Base-by-base conservation (phyloP, 2,888 invertebrate genomes). In the Phengaris arion region DNA sequence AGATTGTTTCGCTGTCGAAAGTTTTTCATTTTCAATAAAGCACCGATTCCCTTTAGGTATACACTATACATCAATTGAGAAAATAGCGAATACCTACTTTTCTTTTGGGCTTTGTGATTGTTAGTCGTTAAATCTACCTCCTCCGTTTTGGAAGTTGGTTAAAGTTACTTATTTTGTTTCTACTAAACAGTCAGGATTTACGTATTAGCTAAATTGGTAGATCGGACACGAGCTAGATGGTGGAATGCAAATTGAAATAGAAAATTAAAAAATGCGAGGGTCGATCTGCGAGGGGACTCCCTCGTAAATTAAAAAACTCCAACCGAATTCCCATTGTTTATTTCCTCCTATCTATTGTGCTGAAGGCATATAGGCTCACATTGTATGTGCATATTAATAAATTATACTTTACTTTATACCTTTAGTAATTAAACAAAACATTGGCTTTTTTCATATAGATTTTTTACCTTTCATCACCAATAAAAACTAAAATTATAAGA, bases 251-350 rank as follows among this genome's bases (percentile, higher is more conserved):
- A 93, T 91, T 90, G 87, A 92, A 93, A 92, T 92, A 91, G 92
- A 93, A 93, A 93, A 92, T 92, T 90, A 89, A 91, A 92, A 84
- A 92, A 89, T 83, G 87, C 87, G 91, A 91, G 92, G 92, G 92
- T 90, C 88, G 88, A 82, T 80, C 84, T 86, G 82, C 86, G 79
- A 82, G 81, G 87, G 89, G 90, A 92, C 89, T 83, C 87, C 85
- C 80, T 88, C 93, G 92, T 92, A 93, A 93, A 93, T 93, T 92
- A 91, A 92, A 92, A 93, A 92, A 91, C 92, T 92, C 89, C 91
- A 90, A 88, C 89, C 89, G 55, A 45, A 48, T 46, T 46, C 55
- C 48, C 75, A 55, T 68, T 74, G 74, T 74, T 35, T 68, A 54
- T 54, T 45, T 54, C 46, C 46, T 69, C 48, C 69, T 69, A 48